A percentile compares a stretch with the other conserved stretches of the same genome.
These are phyloP conservation scores for Coregonus sp. DNA, from an alignment of 2,797 vertebrate species.

Conservation along the genomic window DNA sequence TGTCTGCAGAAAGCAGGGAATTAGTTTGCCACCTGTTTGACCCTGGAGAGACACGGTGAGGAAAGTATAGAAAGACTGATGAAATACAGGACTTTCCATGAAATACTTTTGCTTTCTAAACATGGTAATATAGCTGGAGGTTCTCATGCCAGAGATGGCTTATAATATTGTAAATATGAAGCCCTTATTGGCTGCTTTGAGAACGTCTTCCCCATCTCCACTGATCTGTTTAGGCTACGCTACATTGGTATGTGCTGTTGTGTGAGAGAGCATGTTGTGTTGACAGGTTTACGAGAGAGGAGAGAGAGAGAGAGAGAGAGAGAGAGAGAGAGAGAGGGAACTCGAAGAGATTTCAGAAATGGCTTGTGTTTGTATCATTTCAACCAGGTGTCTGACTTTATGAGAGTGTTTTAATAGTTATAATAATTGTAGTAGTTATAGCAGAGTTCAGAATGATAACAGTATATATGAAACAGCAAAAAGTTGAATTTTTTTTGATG, in stretches of 20 bases:
- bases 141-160: background rate
- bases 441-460: slow-evolving; percentile 30
- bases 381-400: slow-evolving; percentile 52
- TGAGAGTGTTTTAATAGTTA: slow-evolving; percentile 68
- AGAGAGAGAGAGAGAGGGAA: background rate
- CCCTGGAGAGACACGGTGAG: background rate
- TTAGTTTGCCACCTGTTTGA: background rate
- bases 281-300: background rate
- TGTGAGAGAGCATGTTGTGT: background rate
- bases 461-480: slow-evolving; percentile 29
- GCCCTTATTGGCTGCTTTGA: background rate
- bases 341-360: slow-evolving; percentile 1
- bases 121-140: background rate
- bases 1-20: slow-evolving; percentile 14
- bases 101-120: slow-evolving; percentile 14
- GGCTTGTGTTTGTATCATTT: slow-evolving; percentile 39
- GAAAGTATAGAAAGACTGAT: slow-evolving; percentile 1
- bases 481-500: slow-evolving; percentile 45
- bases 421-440: slow-evolving; percentile 9
- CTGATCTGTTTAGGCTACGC: background rate
- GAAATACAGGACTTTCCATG: slow-evolving; percentile 5
- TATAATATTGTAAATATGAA: background rate
- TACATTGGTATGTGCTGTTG: slow-evolving; percentile 12
- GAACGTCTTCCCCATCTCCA: background rate
- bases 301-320: slow-evolving; percentile 3